Evolutionary conservation across 2,797 vertebrate genomes (phyloP).

Genomic region (Enteromius afrohamiltoni): DNA sequence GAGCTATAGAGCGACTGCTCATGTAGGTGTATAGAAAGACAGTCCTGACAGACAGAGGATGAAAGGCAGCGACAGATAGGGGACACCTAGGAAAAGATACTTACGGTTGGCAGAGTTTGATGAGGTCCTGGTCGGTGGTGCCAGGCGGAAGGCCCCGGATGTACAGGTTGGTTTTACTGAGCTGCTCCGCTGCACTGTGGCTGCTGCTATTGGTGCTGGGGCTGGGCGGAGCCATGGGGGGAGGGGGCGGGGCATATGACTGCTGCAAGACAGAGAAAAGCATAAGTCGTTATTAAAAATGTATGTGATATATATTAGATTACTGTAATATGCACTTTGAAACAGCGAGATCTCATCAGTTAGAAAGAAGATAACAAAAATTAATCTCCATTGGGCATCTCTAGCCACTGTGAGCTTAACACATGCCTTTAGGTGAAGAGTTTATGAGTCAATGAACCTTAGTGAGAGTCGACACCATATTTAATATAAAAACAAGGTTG

Average conservation of each 20-base stretch:
- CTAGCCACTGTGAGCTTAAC: not conserved
- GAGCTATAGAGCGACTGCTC: constrained; percentile 16
- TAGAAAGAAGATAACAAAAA: not conserved
- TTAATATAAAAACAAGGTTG: not conserved
- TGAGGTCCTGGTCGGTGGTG: constrained; percentile 99
- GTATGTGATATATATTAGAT: not conserved
- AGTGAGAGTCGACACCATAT: not conserved
- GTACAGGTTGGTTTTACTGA: constrained; percentile 99
- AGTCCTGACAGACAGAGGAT: constrained; percentile 10
- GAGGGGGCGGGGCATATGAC: constrained; percentile 97
- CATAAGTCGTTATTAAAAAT: constrained; percentile 40
- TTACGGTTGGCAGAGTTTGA: constrained; percentile 99
- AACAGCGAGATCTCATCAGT: not conserved
- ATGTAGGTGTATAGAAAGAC: not conserved
- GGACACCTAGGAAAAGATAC: constrained; percentile 64
- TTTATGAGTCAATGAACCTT: constrained; percentile 7
- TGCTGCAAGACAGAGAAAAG: constrained; percentile 81
- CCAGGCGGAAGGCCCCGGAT: constrained; percentile 97
- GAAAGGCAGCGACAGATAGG: constrained; percentile 44
- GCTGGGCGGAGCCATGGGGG: constrained; percentile 98
- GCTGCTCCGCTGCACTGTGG: constrained; percentile 92
- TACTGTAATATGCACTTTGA: not conserved
- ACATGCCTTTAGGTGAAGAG: not conserved
- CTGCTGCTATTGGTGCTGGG: constrained; percentile 94
- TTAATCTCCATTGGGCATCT: not conserved